Conservation (phyloP, 2,113 vertebrate species). For the Oreochromis aureus region DNA sequence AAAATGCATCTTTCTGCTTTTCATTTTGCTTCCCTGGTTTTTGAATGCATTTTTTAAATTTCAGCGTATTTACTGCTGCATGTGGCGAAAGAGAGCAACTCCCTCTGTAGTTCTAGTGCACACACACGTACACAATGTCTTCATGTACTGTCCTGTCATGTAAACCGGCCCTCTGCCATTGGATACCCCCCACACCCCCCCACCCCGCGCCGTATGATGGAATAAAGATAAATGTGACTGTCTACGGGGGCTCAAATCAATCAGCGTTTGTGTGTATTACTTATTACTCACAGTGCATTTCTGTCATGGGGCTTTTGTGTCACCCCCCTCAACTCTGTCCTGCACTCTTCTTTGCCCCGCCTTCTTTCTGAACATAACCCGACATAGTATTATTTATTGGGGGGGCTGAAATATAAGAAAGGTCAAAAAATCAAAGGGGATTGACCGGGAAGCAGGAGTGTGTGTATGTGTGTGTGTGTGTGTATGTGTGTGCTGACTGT, state of each 20-base stretch:
- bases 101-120: background rate
- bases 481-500: background rate
- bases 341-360: constrained; percentile 18
- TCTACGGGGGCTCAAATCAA: constrained; percentile 74
- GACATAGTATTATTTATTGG: constrained; percentile 72
- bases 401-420: constrained; percentile 65
- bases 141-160: constrained; percentile 54
- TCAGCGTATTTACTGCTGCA: background rate
- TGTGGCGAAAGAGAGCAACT: background rate
- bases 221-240: constrained; percentile 77
- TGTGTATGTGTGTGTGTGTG: background rate
- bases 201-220: constrained; percentile 62
- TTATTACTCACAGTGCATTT: constrained; percentile 79
- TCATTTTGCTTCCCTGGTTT: background rate
- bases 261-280: constrained; percentile 81
- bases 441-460: background rate
- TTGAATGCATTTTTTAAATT: background rate
- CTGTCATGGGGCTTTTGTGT: constrained; percentile 72
- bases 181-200: constrained; percentile 55
- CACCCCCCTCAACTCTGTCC: constrained; percentile 52
- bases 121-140: background rate
- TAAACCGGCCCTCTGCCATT: constrained; percentile 67
- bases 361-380: background rate
- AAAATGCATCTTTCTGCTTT: background rate
- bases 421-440: constrained; percentile 63